Evolutionary conservation across 2,797 vertebrate species (phyloP), one percentile per base, ranked within the genome.

Genomic region (Myripristis jacobus): DNA sequence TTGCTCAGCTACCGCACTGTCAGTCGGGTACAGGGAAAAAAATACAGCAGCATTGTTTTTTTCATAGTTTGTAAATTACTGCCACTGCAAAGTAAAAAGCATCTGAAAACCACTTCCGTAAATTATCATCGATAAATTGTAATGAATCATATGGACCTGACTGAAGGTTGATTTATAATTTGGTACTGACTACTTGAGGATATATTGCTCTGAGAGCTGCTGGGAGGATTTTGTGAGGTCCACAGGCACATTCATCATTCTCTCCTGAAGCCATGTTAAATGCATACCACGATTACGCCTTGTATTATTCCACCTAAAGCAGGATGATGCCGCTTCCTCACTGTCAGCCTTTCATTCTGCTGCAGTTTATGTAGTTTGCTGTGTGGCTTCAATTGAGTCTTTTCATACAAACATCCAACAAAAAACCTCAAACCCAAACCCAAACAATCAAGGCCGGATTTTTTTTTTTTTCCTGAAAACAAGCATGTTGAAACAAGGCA

Each of bases 101-200:
- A 87, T 93, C 84, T 80, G 88, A 92, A 91, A 94, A 90, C 82
- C 87, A 91, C 91, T 92, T 91, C 79, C 67, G 82, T 94, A 93
- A 93, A 93, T 94, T 85, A 94, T 91, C 80, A 87, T 80, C 72
- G 82, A 92, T 93, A 90, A 91, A 91, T 93, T 90, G 89, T 86
- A 90, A 92, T 94, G 88, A 94, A 92, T 94, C 92, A 92, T 77
- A 82, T 75, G 64, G 87, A 91, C 86, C 82, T 87, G 89, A 50
- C 22, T 88, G 87, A 91, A 75, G 79, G 83, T 84, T 92, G 91
- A 93, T 94, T 93, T 94, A 93, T 91, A 91, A 92, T 93, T 93
- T 81, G 66, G 70, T 53, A 56, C 81, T 89, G 90, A 88, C 85
- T 75, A 79, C 29, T 13, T 48, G 70, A 85, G 83, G 81, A 93